Conservation (phyloP, 2,888 invertebrate genomes). For the Drosophila greeni region DNA sequence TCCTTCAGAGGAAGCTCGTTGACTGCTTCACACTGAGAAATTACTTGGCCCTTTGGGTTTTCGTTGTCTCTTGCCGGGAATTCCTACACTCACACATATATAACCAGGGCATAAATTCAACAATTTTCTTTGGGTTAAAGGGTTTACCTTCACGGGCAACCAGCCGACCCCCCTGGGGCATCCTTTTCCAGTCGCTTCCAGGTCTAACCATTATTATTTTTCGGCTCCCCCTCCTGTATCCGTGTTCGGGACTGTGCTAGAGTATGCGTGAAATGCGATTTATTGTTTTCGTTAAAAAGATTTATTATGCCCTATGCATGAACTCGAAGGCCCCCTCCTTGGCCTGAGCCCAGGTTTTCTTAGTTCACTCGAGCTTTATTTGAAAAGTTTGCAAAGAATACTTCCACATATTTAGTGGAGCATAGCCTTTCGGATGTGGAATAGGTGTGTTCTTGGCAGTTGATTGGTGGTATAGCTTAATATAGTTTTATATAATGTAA, state of each 20-base stretch:
- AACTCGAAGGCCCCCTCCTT: constrained; percentile 16
- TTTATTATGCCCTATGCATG: constrained; percentile 58
- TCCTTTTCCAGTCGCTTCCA: constrained; percentile 24
- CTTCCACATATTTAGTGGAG: constrained; percentile 30
- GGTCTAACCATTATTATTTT: constrained; percentile 44
- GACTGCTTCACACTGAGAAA: constrained; percentile 60
- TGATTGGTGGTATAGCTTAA: not conserved
- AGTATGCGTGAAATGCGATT: constrained; percentile 71
- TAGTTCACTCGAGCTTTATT: constrained; percentile 60
- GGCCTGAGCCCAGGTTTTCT: constrained; percentile 8
- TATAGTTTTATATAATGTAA: too few relatives aligned
- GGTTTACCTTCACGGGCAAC: constrained; percentile 31
- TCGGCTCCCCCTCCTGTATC: constrained; percentile 17
- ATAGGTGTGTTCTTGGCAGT: not conserved
- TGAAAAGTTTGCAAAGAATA: constrained; percentile 60
- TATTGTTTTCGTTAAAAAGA: constrained; percentile 72
- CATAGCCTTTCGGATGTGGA: not conserved
- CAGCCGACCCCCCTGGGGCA: constrained; percentile 10
- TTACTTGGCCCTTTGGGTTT: constrained; percentile 49
- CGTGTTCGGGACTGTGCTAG: constrained; percentile 55
- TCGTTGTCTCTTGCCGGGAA: constrained; percentile 29
- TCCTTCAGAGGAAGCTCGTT: constrained; percentile 53
- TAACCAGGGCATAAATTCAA: constrained; percentile 63
- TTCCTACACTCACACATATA: constrained; percentile 15
- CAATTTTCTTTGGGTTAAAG: constrained; percentile 36